Evolutionary conservation across 2,113 vertebrate species (phyloP).

Genomic region (Raja brachyura): DNA sequence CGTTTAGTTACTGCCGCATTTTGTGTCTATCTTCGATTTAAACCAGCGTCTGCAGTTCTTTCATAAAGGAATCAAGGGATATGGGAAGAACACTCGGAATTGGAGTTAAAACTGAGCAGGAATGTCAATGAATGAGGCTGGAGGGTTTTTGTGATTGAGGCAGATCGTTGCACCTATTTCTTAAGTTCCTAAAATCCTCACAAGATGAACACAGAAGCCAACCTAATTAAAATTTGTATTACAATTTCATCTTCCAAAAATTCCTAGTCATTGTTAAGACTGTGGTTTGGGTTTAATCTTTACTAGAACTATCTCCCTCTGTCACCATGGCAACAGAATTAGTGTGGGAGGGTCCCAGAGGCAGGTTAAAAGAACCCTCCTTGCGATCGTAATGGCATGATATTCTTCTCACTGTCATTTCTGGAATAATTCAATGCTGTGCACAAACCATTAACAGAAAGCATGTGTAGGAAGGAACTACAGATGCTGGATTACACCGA

Average conservation of each 20-base stretch:
- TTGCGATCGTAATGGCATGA: not conserved
- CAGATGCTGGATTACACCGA: too few relatives aligned
- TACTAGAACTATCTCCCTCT: not conserved
- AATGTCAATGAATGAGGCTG: too few relatives aligned
- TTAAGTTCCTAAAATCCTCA: not conserved
- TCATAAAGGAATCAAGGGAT: too few relatives aligned
- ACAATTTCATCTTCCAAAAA: not conserved
- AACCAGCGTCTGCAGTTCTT: too few relatives aligned
- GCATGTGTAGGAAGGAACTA: too few relatives aligned
- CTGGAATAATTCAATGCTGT: not conserved
- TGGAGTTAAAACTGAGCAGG: too few relatives aligned
- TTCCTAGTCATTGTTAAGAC: not conserved
- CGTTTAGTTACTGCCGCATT: too few relatives aligned
- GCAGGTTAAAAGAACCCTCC: not conserved
- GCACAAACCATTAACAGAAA: not conserved
- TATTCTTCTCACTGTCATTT: not conserved
- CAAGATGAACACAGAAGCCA: not conserved
- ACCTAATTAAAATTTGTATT: not conserved
- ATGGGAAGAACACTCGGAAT: too few relatives aligned
- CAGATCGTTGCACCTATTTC: too few relatives aligned
- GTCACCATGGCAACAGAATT: not conserved
- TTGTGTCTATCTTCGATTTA: too few relatives aligned
- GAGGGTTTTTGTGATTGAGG: too few relatives aligned
- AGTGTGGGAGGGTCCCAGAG: not conserved
- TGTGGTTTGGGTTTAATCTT: not conserved